Conservation (phyloP, 2,888 invertebrate species). For the Nomada fabriciana region DNA sequence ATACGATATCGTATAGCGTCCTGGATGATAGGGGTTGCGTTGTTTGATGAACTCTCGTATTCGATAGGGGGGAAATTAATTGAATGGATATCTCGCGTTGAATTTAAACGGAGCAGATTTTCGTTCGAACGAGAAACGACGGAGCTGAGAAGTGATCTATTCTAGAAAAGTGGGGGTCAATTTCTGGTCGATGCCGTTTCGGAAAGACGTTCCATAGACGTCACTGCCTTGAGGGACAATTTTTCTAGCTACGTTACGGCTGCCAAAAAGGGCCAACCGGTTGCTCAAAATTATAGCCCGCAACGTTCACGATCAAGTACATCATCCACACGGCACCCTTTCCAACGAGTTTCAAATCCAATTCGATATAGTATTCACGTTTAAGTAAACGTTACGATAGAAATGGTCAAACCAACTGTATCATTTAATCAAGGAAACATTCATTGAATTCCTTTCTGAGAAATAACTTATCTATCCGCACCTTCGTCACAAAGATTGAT, state of each 20-base stretch:
- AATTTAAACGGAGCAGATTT: conserved; percentile 10
- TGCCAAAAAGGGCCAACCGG: background rate
- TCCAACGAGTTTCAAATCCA: no score
- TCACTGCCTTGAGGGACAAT: background rate
- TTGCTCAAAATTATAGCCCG: background rate
- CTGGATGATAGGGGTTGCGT: background rate
- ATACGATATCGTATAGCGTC: background rate
- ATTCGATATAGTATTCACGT: no score
- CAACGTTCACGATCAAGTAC: no score
- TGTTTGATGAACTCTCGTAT: conserved; percentile 12
- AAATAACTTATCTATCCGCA: no score
- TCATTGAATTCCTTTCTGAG: no score
- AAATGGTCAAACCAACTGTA: no score
- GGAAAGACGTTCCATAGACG: background rate
- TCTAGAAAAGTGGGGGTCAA: conserved; percentile 14
- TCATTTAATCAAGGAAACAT: no score
- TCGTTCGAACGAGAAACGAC: conserved; percentile 8
- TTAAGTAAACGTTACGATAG: no score
- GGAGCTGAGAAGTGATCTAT: background rate
- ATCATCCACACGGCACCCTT: no score
- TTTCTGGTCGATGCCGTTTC: background rate
- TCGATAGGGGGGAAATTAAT: conserved; percentile 17
- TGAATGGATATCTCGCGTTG: conserved; percentile 6
- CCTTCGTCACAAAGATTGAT: no score
- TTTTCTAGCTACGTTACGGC: background rate